Conservation (phyloP, 1,140 invertebrate species). For the Drosophila nebulosa region DNA sequence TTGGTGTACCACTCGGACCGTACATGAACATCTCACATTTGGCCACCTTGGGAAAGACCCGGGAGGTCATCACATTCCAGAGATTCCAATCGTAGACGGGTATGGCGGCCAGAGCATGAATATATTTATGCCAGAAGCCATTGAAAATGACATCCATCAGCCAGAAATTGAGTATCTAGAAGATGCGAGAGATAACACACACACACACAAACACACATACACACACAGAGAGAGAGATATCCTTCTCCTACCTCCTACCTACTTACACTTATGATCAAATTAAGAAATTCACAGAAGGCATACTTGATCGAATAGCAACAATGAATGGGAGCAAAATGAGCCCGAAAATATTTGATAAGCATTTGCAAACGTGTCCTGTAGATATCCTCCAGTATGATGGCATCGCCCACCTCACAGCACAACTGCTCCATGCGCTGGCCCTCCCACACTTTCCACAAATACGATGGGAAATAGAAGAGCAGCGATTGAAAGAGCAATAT, state of each 20-base stretch:
- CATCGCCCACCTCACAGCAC: conserved; percentile 81
- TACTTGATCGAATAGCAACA: conserved; percentile 87
- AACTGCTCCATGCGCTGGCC: conserved; percentile 83
- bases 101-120: conserved; percentile 83
- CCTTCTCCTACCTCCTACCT: too few relatives aligned
- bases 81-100: conserved; percentile 75
- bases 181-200: background rate
- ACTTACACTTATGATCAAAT: conserved; percentile 86
- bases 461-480: conserved; percentile 87
- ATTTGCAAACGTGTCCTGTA: conserved; percentile 82
- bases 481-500: conserved; percentile 91
- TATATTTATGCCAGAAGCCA: conserved; percentile 88
- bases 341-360: conserved; percentile 82
- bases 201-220: background rate
- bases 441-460: conserved; percentile 90
- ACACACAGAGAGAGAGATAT: too few relatives aligned
- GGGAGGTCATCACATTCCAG: conserved; percentile 83
- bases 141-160: conserved; percentile 88
- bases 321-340: conserved; percentile 83
- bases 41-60: conserved; percentile 87
- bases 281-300: conserved; percentile 87
- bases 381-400: conserved; percentile 81
- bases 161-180: conserved; percentile 83
- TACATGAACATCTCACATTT: conserved; percentile 88
- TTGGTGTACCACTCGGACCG: conserved; percentile 84